A percentile compares a stretch with the other conserved stretches of the same genome.
phyloP scores from a whole-genome alignment of 2,888 invertebrate genomes.

The Ferrisia virgata region DNA sequence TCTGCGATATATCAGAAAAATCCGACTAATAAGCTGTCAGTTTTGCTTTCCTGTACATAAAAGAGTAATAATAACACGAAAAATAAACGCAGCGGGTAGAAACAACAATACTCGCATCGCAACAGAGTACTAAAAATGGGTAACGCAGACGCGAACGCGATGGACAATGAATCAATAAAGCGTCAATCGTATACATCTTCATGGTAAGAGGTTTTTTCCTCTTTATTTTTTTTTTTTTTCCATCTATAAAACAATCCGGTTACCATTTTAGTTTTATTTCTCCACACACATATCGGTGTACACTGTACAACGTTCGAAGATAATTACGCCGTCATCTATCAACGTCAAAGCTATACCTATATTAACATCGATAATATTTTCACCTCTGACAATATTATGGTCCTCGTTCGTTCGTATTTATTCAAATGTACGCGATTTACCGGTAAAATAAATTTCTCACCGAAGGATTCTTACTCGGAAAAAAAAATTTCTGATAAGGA shows the following conservation, averaged over 20 bases:
- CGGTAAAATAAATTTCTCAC: background rate
- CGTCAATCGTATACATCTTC: conserved; percentile 30
- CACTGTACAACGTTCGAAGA: conserved; percentile 34
- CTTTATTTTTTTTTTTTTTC: conserved; percentile 7
- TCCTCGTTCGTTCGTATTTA: conserved; percentile 12
- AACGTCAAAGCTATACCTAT: conserved; percentile 36
- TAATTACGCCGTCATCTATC: conserved; percentile 44
- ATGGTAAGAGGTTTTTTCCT: background rate
- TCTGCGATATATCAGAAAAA: conserved; percentile 14
- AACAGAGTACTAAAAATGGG: conserved; percentile 17
- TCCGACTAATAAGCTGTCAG: conserved; percentile 13
- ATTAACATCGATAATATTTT: conserved; percentile 42
- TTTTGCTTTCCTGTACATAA: conserved; percentile 3
- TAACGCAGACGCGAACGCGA: conserved; percentile 28
- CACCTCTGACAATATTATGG: conserved; percentile 41
- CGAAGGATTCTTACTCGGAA: background rate
- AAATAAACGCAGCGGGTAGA: conserved; percentile 25
- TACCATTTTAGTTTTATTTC: conserved; percentile 29
- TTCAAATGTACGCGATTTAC: conserved; percentile 11
- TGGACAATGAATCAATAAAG: conserved; percentile 32
- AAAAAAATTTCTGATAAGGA: background rate
- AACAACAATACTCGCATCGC: conserved; percentile 16
- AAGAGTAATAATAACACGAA: conserved; percentile 20
- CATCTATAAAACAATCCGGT: conserved; percentile 13
- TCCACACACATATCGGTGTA: conserved; percentile 29